Conservation (phyloP, 2,888 invertebrate genomes). For the Mesopsocus fuscifrons region DNA sequence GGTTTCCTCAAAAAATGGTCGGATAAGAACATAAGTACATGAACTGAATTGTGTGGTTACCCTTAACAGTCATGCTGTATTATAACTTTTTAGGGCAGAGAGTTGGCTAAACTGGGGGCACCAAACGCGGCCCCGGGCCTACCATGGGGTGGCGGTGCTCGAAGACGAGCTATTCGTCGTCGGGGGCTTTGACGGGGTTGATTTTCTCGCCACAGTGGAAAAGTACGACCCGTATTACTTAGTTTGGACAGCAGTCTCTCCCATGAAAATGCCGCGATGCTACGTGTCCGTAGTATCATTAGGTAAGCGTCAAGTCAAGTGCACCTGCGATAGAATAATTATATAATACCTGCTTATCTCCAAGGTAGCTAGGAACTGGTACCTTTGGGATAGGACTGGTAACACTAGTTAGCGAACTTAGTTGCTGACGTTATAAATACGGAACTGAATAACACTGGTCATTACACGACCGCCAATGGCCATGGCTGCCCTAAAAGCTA, state of each 20-base stretch:
- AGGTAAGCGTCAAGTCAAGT: slow-evolving; percentile 24
- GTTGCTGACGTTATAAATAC: too few relatives aligned
- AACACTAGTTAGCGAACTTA: too few relatives aligned
- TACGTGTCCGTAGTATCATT: slow-evolving; percentile 57
- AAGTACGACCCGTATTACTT: slow-evolving; percentile 60
- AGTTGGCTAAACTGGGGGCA: slow-evolving; percentile 53
- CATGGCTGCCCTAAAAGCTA: too few relatives aligned
- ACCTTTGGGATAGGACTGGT: too few relatives aligned
- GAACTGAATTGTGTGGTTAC: too few relatives aligned
- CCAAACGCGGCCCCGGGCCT: slow-evolving; percentile 49
- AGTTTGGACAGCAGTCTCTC: slow-evolving; percentile 54
- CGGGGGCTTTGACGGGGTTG: slow-evolving; percentile 64
- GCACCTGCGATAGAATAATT: neutral
- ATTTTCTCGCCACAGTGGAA: slow-evolving; percentile 58
- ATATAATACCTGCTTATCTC: too few relatives aligned
- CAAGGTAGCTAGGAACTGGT: too few relatives aligned
- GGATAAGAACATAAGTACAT: too few relatives aligned
- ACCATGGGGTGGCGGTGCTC: slow-evolving; percentile 57
- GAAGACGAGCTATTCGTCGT: slow-evolving; percentile 56
- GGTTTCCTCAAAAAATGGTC: too few relatives aligned
- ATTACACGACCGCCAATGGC: too few relatives aligned
- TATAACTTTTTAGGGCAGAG: slow-evolving; percentile 46
- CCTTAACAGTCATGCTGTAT: too few relatives aligned
- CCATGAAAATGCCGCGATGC: slow-evolving; percentile 64
- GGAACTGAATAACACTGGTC: too few relatives aligned